phyloP scores from a whole-genome alignment of 2,888 invertebrate species.

The Platycnemis pennipes region DNA sequence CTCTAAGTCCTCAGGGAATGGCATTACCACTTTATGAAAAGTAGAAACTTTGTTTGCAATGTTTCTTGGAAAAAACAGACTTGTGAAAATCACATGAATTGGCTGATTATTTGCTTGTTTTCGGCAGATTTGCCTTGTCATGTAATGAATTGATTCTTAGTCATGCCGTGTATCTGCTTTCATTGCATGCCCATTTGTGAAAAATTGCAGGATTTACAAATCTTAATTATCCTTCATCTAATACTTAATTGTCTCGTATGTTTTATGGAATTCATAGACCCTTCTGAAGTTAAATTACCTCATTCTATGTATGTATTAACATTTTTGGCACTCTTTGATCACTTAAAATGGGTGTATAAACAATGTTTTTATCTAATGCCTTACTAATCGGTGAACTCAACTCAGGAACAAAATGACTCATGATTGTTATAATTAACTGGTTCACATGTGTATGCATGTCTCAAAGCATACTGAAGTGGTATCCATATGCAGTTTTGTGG shows the following conservation, averaged over 20 bases:
- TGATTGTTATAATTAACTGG: neutral
- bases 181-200: constrained; percentile 36
- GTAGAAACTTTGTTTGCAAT: neutral
- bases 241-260: neutral
- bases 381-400: neutral
- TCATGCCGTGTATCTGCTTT: neutral
- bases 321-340: neutral
- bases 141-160: neutral
- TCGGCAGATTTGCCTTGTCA: too few relatives aligned
- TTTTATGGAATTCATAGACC: neutral
- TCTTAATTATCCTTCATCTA: neutral
- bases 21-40: neutral
- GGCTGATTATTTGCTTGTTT: too few relatives aligned
- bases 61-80: too few relatives aligned
- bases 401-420: neutral
- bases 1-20: too few relatives aligned
- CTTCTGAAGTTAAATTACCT: neutral
- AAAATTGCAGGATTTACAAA: neutral
- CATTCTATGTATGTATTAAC: constrained; percentile 29
- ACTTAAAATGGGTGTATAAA: neutral
- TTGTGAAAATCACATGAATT: too few relatives aligned
- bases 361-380: neutral
- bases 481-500: neutral
- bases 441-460: neutral
- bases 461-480: neutral